These are phyloP conservation scores for Nyctibius grandis DNA, from an alignment of 2,797 vertebrate species.

Conservation along the genomic window DNA sequence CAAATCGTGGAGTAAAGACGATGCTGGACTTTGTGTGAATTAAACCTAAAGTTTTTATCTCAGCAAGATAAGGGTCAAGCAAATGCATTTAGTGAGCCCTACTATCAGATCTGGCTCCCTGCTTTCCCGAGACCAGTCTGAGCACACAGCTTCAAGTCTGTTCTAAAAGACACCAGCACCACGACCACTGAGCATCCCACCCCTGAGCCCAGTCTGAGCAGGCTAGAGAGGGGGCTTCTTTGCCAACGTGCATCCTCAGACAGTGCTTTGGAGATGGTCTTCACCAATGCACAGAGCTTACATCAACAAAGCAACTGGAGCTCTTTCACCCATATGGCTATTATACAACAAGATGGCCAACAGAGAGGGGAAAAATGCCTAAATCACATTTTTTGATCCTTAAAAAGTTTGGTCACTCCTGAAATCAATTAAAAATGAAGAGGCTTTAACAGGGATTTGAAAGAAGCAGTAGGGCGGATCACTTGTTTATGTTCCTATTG, in stretches of 20 bases:
- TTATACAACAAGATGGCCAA: background rate
- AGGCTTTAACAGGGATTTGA: background rate
- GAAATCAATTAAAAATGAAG: background rate
- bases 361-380: background rate
- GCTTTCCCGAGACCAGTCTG: background rate
- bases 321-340: background rate
- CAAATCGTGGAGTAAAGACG: fast-evolving
- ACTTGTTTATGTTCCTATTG: background rate
- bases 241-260: background rate
- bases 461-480: background rate
- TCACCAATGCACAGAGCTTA: background rate
- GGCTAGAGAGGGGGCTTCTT: background rate
- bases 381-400: background rate
- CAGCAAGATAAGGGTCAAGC: background rate
- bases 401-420: background rate
- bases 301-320: background rate
- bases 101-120: too few species aligned
- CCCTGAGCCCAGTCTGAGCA: background rate
- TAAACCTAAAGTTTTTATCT: background rate
- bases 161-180: background rate
- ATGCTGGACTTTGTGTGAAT: background rate
- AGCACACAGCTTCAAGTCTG: background rate
- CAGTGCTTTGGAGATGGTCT: background rate
- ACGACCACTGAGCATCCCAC: background rate
- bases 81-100: background rate